Evolutionary conservation across 2,113 vertebrate genomes (phyloP).

Genomic region (Australoheros scitulus): DNA sequence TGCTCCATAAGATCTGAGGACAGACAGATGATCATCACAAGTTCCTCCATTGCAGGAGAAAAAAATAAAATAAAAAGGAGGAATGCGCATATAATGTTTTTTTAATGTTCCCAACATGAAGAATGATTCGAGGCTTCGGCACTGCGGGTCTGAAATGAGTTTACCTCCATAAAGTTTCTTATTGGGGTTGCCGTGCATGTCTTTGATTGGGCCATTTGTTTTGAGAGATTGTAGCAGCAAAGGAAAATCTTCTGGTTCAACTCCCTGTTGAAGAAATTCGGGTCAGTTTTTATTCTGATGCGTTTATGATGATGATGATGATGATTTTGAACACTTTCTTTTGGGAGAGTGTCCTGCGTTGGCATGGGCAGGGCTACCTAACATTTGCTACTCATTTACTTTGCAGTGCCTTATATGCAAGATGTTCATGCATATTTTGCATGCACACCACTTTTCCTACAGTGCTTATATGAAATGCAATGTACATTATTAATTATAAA

Average conservation of each 20-base stretch:
- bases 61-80: neutral
- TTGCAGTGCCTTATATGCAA: neutral
- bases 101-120: neutral
- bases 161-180: constrained; percentile 88
- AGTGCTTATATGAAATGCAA: neutral
- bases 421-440: neutral
- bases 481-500: neutral
- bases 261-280: constrained; percentile 79
- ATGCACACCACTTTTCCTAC: neutral
- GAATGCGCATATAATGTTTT: neutral
- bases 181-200: constrained; percentile 78
- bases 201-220: constrained; percentile 78
- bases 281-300: neutral
- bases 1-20: constrained; percentile 83
- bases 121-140: neutral
- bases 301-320: neutral
- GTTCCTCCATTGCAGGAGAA: neutral
- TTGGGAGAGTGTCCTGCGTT: neutral
- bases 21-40: constrained; percentile 9
- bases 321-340: neutral
- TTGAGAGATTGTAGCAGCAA: constrained; percentile 84
- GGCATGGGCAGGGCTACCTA: neutral
- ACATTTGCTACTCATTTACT: neutral
- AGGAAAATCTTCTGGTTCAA: constrained; percentile 87
- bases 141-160: neutral